Evolutionary conservation across 1,140 invertebrate genomes (phyloP).

Genomic region (Melipona quadrifasciata): DNA sequence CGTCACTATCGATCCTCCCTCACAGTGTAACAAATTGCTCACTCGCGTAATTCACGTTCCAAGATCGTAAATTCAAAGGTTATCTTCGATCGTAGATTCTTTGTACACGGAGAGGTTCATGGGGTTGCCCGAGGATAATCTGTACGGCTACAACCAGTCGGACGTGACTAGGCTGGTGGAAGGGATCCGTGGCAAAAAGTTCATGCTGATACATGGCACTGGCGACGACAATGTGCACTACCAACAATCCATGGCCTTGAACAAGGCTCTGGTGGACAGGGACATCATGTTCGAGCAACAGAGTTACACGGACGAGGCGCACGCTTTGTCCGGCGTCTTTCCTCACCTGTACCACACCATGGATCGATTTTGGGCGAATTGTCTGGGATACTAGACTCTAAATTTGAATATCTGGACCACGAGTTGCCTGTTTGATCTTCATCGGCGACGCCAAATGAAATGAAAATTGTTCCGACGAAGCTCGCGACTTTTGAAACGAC

Average conservation of each 20-base stretch:
- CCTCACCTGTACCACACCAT: conserved; percentile 85
- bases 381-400: conserved; percentile 73
- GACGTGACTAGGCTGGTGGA: conserved; percentile 82
- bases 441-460: no score
- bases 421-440: background rate
- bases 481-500: background rate
- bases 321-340: conserved; percentile 81
- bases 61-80: background rate
- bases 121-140: conserved; percentile 85
- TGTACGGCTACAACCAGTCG: conserved; percentile 82
- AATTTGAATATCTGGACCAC: background rate
- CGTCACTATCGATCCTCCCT: no score
- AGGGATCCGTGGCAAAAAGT: conserved; percentile 83
- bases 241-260: conserved; percentile 86
- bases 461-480: no score
- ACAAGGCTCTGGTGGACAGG: conserved; percentile 83
- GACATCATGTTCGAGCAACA: conserved; percentile 84
- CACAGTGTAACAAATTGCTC: background rate
- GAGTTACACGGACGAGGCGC: conserved; percentile 86
- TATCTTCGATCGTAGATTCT: conserved; percentile 82
- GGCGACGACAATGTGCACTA: conserved; percentile 87
- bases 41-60: background rate
- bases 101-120: conserved; percentile 88
- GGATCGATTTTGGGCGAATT: conserved; percentile 84
- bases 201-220: conserved; percentile 85